phyloP scores from a whole-genome alignment of 2,113 vertebrate species.

The Gobio gobio region DNA sequence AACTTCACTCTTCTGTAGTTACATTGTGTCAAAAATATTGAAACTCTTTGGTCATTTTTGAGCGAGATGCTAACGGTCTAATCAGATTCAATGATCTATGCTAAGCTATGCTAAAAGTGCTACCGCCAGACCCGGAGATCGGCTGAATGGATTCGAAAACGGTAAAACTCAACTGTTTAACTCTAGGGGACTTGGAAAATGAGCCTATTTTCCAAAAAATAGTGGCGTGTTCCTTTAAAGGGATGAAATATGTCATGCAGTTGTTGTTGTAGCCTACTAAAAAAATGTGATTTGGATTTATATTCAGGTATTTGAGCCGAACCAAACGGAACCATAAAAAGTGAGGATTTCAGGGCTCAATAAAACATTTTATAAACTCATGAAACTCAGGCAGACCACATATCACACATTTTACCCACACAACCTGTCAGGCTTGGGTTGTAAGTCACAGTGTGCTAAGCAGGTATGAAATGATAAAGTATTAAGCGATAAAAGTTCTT shows the following conservation, averaged over 20 bases:
- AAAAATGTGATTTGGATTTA: background rate
- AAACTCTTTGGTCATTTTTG: no score
- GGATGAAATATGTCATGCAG: background rate
- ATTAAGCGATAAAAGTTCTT: background rate
- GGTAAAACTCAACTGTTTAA: no score
- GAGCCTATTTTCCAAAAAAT: no score
- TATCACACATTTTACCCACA: conserved; percentile 5
- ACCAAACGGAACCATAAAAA: conserved; percentile 19
- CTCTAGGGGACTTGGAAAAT: no score
- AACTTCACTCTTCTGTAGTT: no score
- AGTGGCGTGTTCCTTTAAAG: no score
- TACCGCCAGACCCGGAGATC: no score
- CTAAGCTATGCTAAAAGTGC: no score
- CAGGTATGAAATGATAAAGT: background rate
- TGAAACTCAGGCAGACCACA: background rate
- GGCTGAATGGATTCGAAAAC: no score
- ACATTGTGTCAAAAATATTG: no score
- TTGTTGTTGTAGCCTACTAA: background rate
- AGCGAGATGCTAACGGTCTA: no score
- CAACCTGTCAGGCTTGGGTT: background rate
- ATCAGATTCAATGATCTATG: no score
- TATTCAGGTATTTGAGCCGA: background rate
- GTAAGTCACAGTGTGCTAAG: conserved; percentile 17
- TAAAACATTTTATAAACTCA: conserved; percentile 25
- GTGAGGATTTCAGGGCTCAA: background rate